Conservation (phyloP, 1,140 invertebrate genomes). For the Pinna nobilis region DNA sequence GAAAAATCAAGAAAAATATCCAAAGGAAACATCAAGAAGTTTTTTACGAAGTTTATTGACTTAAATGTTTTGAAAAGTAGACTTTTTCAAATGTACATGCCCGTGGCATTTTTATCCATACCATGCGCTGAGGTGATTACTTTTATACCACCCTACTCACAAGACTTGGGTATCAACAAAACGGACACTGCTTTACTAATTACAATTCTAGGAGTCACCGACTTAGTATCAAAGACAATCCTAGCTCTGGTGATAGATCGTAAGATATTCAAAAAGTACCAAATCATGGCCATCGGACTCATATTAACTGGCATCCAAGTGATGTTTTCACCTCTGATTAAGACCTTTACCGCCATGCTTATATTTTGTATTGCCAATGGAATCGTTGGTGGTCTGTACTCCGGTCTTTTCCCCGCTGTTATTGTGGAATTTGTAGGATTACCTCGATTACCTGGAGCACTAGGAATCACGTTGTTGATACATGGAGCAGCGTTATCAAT, state of each 20-base stretch:
- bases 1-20: too few species aligned
- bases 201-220: slow-evolving; percentile 7
- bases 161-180: slow-evolving; percentile 2
- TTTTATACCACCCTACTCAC: slow-evolving; percentile 18
- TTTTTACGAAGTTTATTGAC: background rate
- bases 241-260: slow-evolving; percentile 8
- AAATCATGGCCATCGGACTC: slow-evolving; percentile 15
- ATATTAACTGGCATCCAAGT: background rate
- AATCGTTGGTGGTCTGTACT: slow-evolving; percentile 9
- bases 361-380: slow-evolving; percentile 9
- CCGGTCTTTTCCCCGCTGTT: background rate
- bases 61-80: slow-evolving; percentile 4
- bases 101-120: background rate
- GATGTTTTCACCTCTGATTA: slow-evolving; percentile 4
- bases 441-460: too few species aligned
- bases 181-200: background rate
- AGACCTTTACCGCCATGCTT: background rate
- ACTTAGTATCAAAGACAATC: background rate
- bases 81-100: background rate
- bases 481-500: too few species aligned
- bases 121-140: slow-evolving; percentile 8
- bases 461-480: too few species aligned
- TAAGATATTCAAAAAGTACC: slow-evolving; percentile 6
- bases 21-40: too few species aligned
- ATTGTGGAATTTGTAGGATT: slow-evolving; percentile 6